Evolutionary conservation across 2,888 invertebrate species (phyloP), one percentile per base, ranked within the genome.

Genomic region (Drosophila cracens): DNA sequence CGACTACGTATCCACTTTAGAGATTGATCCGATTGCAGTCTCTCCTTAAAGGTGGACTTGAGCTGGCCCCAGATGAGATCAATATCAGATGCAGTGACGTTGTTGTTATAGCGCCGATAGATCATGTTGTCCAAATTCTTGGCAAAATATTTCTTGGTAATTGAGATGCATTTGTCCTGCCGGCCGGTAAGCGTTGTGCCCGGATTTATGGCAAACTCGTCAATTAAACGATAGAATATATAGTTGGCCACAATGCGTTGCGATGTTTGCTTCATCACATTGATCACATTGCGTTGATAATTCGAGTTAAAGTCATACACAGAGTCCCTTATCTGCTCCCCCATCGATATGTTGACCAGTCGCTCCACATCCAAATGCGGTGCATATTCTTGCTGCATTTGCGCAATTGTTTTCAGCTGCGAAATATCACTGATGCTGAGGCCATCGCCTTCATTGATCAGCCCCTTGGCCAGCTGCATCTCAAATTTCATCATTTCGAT

Each of bases 121-220:
- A 91, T 80, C 82, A 93, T 89, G 25, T 92, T 92, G 43, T 93
- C 92, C 16, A 93, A 67, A 18, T 86, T 87, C 54, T 91, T 92
- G 16, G 92, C 70, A 21, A 93, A 92, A 53, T 81, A 60, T 27
- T 82, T 62, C 46, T 86, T 90, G 0, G 89, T 86, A 5, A 69
- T 59, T 1, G 74, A 66, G 2, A 90, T 68, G 66, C 92, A 92
- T 6, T 65, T 52, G 0, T 76, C 27, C 2, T 76, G 69, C 5
- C 83, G 76, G 5, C 70, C 69, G 1, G 72, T 54, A 7, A 29
- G 21, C 7, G 74, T 71, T 11, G 74, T 71, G 4, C 65, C 56
- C 1, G 79, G 63, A 2, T 80, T 52, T 4, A 83, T 52, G 27
- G 80, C 56, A 57, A 93, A 92, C 1, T 81, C 65, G 4, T 72